Evolutionary conservation across 2,113 vertebrate genomes (phyloP), one percentile per base, ranked within the genome.

Genomic region (Caranx melampygus): DNA sequence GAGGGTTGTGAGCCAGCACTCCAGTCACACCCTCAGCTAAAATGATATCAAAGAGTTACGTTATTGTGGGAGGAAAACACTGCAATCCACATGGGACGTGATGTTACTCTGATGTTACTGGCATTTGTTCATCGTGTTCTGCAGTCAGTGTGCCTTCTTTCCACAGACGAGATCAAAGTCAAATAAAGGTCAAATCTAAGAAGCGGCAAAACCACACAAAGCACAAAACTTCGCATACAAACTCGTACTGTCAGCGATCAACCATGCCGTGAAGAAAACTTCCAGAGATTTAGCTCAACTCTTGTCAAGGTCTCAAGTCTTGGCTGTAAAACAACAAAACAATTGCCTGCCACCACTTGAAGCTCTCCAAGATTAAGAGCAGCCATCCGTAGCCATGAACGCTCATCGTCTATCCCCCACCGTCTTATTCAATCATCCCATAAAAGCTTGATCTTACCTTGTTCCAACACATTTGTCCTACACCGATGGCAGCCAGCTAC

Each of bases 401-500:
- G 1, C 34, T n/a, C 31, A 67, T 42, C 4, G 5, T 72, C 69
- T 18, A 60, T 68, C 49, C 58, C 58, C 49, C 34, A 63, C 79
- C 57, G 72, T 82, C 80, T 70, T 26, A 74, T 73, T 75, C 72
- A 60, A 76, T 87, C 78, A 67, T 37, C 70, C 75, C 51, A 78
- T 61, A 55, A 65, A 81, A 58, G 26, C 66, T 64, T 9, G 68
- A 85, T 75, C 73, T 55, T 21, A 82, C 68, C 72, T 65, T 73
- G 74, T 71, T 67, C 75, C 71, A 77, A 52, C 52, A 33, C 4
- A 35, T 80, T 68, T 73, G 68, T 79, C 80, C 74, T 31, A 58
- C 10, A 18, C 80, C 44, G 45, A 69, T 20, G 44, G 60, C 33
- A 74, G 68, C 51, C 78, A 45, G 61, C n/a, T 34, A 62, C 55